These are phyloP conservation scores for Dendrocincla tyrannina DNA, from an alignment of 2,797 vertebrate genomes.

Conservation along the genomic window DNA sequence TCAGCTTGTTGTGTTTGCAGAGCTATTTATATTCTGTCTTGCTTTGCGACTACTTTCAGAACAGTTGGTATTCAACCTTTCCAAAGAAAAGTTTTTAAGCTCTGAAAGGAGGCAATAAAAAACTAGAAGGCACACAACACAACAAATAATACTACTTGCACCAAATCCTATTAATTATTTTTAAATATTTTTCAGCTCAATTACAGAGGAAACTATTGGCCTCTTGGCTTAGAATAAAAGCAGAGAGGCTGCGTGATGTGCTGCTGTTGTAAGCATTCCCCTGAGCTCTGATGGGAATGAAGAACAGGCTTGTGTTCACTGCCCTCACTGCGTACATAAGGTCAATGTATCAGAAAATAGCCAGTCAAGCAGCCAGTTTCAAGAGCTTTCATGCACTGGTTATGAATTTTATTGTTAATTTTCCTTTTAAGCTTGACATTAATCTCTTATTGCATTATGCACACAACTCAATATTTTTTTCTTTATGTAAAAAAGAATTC, in stretches of 20 bases:
- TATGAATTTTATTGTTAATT: background rate
- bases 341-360: conserved; percentile 46
- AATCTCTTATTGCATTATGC: background rate
- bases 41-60: conserved; percentile 44
- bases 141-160: conserved; percentile 44
- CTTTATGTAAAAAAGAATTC: background rate
- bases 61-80: conserved; percentile 31
- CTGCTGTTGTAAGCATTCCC: background rate
- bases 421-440: background rate
- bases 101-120: conserved; percentile 42
- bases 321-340: background rate
- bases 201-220: conserved; percentile 35
- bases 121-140: background rate
- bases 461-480: background rate
- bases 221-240: conserved; percentile 49
- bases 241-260: background rate
- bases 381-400: background rate
- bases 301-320: conserved; percentile 8
- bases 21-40: conserved; percentile 54
- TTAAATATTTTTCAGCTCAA: conserved; percentile 34
- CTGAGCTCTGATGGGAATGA: conserved; percentile 8
- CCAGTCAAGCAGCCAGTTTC: background rate
- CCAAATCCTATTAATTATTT: conserved; percentile 58
- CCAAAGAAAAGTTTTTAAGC: conserved; percentile 33
- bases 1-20: conserved; percentile 26